phyloP scores from a whole-genome alignment of 1,140 invertebrate genomes.

The Pseudoatta argentina region DNA sequence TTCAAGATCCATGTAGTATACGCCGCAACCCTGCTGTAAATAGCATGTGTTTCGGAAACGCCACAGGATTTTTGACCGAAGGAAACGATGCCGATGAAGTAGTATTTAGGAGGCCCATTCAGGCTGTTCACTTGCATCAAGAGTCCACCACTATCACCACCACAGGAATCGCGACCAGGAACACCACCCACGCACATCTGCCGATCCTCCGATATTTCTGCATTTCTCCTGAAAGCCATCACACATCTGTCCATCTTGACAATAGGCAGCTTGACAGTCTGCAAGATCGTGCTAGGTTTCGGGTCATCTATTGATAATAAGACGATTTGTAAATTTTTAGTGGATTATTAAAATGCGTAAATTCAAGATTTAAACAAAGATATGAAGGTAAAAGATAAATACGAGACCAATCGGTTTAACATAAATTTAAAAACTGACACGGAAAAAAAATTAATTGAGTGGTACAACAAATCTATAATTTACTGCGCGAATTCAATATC shows the following conservation, averaged over 20 bases:
- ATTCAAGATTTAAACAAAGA: neutral
- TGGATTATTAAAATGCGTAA: neutral
- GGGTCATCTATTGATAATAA: constrained; percentile 64
- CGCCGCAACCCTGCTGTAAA: constrained; percentile 87
- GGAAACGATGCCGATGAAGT: constrained; percentile 90
- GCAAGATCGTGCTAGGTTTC: constrained; percentile 79
- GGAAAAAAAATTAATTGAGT: too few species aligned
- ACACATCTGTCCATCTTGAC: constrained; percentile 82
- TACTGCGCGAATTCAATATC: too few species aligned
- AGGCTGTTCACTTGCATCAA: constrained; percentile 87
- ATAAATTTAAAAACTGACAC: neutral
- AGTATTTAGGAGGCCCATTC: constrained; percentile 83
- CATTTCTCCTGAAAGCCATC: constrained; percentile 82
- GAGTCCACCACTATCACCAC: constrained; percentile 90
- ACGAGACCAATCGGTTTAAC: neutral
- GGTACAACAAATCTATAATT: too few species aligned
- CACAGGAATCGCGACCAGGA: constrained; percentile 88
- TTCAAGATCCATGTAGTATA: constrained; percentile 87
- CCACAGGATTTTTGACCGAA: constrained; percentile 89
- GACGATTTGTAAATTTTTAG: neutral
- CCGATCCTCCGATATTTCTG: constrained; percentile 79
- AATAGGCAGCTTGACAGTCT: constrained; percentile 84
- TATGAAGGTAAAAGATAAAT: neutral
- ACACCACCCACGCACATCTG: constrained; percentile 89
- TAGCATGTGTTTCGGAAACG: constrained; percentile 83